Base-by-base conservation (phyloP, 2,888 invertebrate species). In the Xestoiulus laeticollis region DNA sequence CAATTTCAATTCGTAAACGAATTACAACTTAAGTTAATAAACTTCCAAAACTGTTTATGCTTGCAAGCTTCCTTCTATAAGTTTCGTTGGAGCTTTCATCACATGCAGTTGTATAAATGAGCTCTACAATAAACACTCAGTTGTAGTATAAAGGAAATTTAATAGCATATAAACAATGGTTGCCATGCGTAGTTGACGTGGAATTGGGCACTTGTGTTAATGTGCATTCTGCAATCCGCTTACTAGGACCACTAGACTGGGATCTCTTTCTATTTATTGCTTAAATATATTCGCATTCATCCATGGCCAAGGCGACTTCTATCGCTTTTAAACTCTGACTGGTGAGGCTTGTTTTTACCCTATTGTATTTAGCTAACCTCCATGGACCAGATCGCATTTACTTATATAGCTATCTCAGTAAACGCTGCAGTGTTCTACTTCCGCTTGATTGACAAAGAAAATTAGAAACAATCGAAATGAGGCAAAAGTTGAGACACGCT, bases 391-490 rank as follows among this genome's bases (percentile, higher is more conserved):
- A 30, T 78, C 26, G 78, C 30, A 26, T 19, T 68, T 68, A 26
- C 22, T 26, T 26, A 6, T 78, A 26, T 22, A 30, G 78, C 78
- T 78, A 30, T 78, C 22, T 78, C 78, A 26, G 78, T 78, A 30
- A 78, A 78, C 78, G 30, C 78, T 78, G 78, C 78, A 78, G 30
- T 30, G 78, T 78, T 8, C 78, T 78, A 78, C 78, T 78, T 78
- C 78, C 78, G 78, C 78, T 78, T 78, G 78, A 78, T 78, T 78
- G 78, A 78, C 78, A 78, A 78, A 78, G 78, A 78, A 78, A 78
- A 78, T 78, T 78, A 78, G 78, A 78, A 78, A 78, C 78, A 78
- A 78, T 78, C 78, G 78, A 30, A 78, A 78, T 22, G 78, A 78
- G 78, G 12, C 78, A 30, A 78, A 78, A 78, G 78, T 78, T 78